Percentiles rank a stretch among this genome's conserved stretches.
phyloP scores from a whole-genome alignment of 2,797 vertebrate genomes.

The Enteromius argenteus region DNA sequence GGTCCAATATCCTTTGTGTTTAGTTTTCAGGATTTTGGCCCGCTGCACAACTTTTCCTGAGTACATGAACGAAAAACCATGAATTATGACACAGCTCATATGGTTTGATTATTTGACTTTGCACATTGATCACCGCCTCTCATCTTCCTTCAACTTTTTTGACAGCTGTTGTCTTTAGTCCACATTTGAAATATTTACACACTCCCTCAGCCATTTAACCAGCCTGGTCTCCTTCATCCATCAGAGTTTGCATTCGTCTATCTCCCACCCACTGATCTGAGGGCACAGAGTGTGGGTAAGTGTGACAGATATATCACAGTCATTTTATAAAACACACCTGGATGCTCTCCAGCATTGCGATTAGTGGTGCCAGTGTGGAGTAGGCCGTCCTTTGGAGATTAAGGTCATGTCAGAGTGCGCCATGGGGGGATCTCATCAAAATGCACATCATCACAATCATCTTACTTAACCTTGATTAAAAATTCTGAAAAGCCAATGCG shows the following conservation, averaged over 20 bases:
- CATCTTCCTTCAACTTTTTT: conserved; percentile 21
- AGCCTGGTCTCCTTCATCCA: conserved; percentile 40
- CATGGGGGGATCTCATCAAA: conserved; percentile 70
- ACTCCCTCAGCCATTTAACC: conserved; percentile 26
- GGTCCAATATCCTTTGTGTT: conserved; percentile 22
- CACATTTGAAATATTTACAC: conserved; percentile 49
- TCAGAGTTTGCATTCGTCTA: conserved; percentile 27
- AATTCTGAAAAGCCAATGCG: conserved; percentile 67
- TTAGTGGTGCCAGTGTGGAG: conserved; percentile 69
- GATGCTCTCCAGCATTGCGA: conserved; percentile 69
- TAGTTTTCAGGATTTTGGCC: conserved; percentile 25
- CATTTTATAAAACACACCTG: conserved; percentile 67
- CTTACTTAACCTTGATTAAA: conserved; percentile 77
- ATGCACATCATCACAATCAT: conserved; percentile 68
- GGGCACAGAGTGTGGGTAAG: conserved; percentile 22
- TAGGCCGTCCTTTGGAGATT: conserved; percentile 63
- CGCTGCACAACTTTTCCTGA: conserved; percentile 17
- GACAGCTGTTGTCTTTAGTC: conserved; percentile 46
- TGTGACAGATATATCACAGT: conserved; percentile 52
- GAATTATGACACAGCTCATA: conserved; percentile 21
- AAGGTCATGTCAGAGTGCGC: conserved; percentile 73
- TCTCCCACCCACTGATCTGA: conserved; percentile 18
- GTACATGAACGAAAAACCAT: conserved; percentile 6
- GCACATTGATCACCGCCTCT: conserved; percentile 39
- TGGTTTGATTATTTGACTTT: conserved; percentile 32